Base-by-base conservation (phyloP, 30 jellyfish, hydroid and myxozoan genomes). In the Chironex yamaguchii region DNA sequence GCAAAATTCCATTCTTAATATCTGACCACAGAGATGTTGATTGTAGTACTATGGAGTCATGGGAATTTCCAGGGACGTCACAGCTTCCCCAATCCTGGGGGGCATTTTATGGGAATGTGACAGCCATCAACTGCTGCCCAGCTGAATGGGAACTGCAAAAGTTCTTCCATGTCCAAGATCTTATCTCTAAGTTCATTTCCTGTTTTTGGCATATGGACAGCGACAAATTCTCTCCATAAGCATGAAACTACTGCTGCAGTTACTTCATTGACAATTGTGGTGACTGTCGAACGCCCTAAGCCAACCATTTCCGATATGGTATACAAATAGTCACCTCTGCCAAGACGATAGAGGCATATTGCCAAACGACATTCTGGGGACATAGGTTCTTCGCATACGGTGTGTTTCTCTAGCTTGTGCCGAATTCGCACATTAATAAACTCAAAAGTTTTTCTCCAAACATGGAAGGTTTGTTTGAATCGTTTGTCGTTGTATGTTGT, bases 51-150 rank as follows among this genome's bases (percentile, higher is more conserved):
- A 85, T 71, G 49, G 95, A 71, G 35, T 85, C 95, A 58, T 85
- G 95, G 17, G 63, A 51, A 58, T 85, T 85, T 53, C 89, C 89
- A 30, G 95, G 89, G 36, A 52, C 71, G 2, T 87, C 96, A 66
- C 90, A 62, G 52, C 81, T 74, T 20, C 74, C 96, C 96, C 96
- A 74, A 20, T n/a, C 71, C 6, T 54, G 71, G 71, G 23, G 71
- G 71, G 22, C 71, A 54, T 49, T 86, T 84, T 22, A 86, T 73
- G 78, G 89, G 86, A 21, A 86, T 73, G 71, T 86, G 96, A 76
- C 96, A 86, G 31, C 96, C 96, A 48, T 86, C 89, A n/a, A 74
- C 83, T 34, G 96, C 96, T 22, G 90, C 75, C 96, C 96, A 85
- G 71, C 71, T 54, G 71, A 54, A 54, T 3, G 71, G 71, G 71